Evolutionary conservation across 64 coral and sea anemone genomes (phyloP), one percentile per base, ranked within the genome.

Genomic region (Stichodactyla mertensii): DNA sequence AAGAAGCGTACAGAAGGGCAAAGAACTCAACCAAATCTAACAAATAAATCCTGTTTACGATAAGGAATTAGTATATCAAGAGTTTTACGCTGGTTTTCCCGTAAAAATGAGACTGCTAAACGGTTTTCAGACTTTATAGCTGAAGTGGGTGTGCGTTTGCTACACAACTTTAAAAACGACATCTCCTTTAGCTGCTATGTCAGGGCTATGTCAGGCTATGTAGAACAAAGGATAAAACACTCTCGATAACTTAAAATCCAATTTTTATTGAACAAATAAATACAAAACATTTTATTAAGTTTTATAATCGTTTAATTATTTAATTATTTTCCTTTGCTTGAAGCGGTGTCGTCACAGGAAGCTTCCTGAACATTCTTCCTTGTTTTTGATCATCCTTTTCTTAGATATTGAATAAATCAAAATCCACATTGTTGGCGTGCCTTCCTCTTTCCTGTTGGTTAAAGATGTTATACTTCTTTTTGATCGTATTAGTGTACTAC

Each of bases 231-330:
- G 19, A 74, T 3, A 74, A n/a, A 74, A 10, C 66, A 7, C 16
- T 20, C 5, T 4, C 64, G 22, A 9, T 74, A 74, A n/a, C 36
- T 74, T 13, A 27, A 26, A 12, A 74, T 66, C 8, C 1, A 74
- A 26, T 13, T 74, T 69, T 74, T 74, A 74, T 74, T 74, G 69
- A 74, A 74, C 69, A 74, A 74, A 74, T 74, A 45, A 15, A 11
- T 58, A 58, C 14, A 58, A 58, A 58, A 15, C 1, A 58, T 58
- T 58, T 58, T 58, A 58, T 74, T 74, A 74, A 74, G 69, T 23
- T 23, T 74, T 31, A 74, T 23, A 74, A 74, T 74, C 27, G 24
- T 74, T 31, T 6, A 74, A 74, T 74, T 74, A 27, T 26, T 74
- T 74, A 74, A 74, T 74, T 11, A 13, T 11, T 74, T 27, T 26